Evolutionary conservation across 2,113 vertebrate species (phyloP), one percentile per base, ranked within the genome.

Genomic region (Empidonax traillii): DNA sequence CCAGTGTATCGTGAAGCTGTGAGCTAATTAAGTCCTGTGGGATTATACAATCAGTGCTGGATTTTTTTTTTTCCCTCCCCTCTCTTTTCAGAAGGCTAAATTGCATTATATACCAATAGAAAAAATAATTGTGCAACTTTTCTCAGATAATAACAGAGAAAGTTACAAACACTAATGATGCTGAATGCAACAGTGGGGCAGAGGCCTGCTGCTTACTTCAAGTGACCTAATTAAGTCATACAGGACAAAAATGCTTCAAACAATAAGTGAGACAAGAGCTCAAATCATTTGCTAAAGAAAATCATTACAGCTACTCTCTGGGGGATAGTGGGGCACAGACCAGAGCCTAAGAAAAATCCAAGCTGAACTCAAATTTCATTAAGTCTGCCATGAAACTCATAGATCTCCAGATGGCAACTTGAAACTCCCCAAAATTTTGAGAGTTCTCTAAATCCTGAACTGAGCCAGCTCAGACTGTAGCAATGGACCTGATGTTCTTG

Each of bases 11-110:
- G 7, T 84, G 94, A 96, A 97, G 94, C 96, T 89, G 89, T 83
- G 93, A 98, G 97, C 94, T 98, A 98, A 98, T 98, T 98, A 98
- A 98, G 97, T 98, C 98, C 98, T 98, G 35, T 98, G 98, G 98
- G 98, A 98, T 96, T 96, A 97, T 78, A 92, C 95, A 97, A 97
- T 97, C 96, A 96, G 95, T 85, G 90, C 86, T 86, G 94, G 75
- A 63, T 58, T 35, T 56, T 58, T 35, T 56, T 30, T 31, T 7
- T 0, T 3, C 14, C 8, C 49, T 49, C 49, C 5, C 46, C 6
- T 9, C 39, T 59, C 28, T 61, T 94, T 89, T 92, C 24, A 10
- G 94, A 90, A 91, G 82, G 92, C 91, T 98, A 98, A 98, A 98
- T 96, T 97, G 90, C 52, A 94, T 98, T 97, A 96, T 93, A 95